Base-by-base conservation (phyloP, 2,797 vertebrate species). In the Acrossocheilus wenchowensis region DNA sequence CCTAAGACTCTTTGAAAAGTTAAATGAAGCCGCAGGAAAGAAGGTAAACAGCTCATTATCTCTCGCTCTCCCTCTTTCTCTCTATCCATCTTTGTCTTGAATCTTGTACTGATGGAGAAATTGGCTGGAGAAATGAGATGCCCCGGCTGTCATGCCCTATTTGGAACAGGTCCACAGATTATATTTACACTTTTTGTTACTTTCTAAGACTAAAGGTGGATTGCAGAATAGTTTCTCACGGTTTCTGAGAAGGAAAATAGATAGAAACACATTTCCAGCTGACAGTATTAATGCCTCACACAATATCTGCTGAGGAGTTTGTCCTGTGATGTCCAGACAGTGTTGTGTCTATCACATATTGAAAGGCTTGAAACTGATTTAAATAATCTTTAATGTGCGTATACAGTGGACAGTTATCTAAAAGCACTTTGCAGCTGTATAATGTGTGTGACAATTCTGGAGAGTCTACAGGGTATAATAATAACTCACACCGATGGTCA, bases 101-200 rank as follows among this genome's bases (percentile, higher is more conserved):
- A 11, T 71, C 4, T 62, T 62, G 45, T 79, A 73, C 36, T 87
- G 82, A 81, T 48, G 66, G 39, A 69, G 72, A 64, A 66, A 66
- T 21, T 71, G 39, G 64, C 15, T 52, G 10, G 48, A 60, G 48
- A 62, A 34, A 57, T 78, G 11, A 80, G 77, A 62, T 87, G 26
- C 50, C 50, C 52, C 11, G 19, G 57, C 45, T 84, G 62, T 84
- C 48, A 15, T 75, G 48, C 81, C 26, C 45, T 36, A 66, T 84
- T 81, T 84, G 82, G 26, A 81, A 83, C 36, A 15, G 48, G 60
- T 87, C 77, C 69, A 84, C 23, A 68, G 78, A 75, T 82, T 73
- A 83, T 36, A 57, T 87, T 75, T 41, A 81, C 43, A 74, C 62
- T 36, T 68, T 83, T 48, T 54, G 69, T 84, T 41, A 64, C 43